Evolutionary conservation across 2,113 vertebrate species (phyloP).

Genomic region (Anarhynchus alexandrinus): DNA sequence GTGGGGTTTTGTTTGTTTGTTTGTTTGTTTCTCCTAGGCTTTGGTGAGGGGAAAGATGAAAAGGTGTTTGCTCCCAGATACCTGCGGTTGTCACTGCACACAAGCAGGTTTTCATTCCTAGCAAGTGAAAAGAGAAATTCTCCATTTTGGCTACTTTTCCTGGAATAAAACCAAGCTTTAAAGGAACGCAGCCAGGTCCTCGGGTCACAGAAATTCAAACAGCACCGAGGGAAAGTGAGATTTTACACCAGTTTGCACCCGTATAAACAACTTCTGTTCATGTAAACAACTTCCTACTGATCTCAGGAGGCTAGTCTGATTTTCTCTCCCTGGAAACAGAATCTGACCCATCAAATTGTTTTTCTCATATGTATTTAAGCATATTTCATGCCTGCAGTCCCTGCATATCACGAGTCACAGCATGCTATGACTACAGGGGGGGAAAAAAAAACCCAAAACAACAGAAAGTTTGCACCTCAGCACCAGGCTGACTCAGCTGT

Average conservation of each 20-base stretch:
- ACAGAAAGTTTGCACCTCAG: slow-evolving; percentile 1
- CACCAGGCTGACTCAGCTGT: neutral
- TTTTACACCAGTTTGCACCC: neutral
- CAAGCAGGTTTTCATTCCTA: neutral
- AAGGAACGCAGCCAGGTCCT: neutral
- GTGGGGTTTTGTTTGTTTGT: neutral
- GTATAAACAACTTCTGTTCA: neutral
- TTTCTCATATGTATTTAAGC: neutral
- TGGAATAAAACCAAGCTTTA: neutral
- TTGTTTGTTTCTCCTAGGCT: neutral
- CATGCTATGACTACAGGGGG: rapidly evolving
- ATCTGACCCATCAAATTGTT: neutral
- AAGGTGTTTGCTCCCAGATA: neutral
- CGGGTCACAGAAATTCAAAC: neutral
- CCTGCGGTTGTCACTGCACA: neutral
- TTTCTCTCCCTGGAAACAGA: neutral
- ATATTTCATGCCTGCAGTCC: neutral
- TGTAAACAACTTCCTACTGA: neutral
- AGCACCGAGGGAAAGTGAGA: neutral
- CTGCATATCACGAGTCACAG: neutral
- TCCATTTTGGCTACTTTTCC: neutral
- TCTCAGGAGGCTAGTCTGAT: neutral
- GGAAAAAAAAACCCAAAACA: neutral
- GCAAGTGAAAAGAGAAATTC: neutral
- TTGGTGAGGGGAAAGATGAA: neutral